phyloP scores from a whole-genome alignment of 2,797 vertebrate species.

The Leucoraja ocellata region DNA sequence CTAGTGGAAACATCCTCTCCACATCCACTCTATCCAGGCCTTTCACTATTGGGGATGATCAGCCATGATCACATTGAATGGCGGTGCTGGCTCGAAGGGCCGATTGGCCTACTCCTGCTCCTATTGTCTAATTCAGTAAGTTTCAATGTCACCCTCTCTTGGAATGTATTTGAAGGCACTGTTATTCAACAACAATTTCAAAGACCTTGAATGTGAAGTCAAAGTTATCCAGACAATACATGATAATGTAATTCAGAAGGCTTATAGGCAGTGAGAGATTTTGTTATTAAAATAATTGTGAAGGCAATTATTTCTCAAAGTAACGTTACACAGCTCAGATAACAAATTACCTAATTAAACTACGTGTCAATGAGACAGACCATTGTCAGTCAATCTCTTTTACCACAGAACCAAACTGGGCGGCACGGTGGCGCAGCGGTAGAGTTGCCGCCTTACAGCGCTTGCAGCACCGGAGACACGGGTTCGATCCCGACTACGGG shows the following conservation, averaged over 20 bases:
- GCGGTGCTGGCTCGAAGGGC: too few relatives aligned
- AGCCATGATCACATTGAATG: too few relatives aligned
- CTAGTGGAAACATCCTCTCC: too few relatives aligned
- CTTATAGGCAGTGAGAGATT: background rate
- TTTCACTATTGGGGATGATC: too few relatives aligned
- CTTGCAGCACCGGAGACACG: too few relatives aligned
- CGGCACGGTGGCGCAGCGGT: too few relatives aligned
- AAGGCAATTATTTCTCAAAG: background rate
- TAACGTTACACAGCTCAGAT: background rate
- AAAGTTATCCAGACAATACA: background rate
- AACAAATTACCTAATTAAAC: background rate
- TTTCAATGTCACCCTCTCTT: background rate
- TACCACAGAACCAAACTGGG: background rate
- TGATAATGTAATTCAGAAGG: background rate
- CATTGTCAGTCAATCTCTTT: background rate
- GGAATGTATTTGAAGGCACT: background rate
- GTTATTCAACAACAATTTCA: background rate
- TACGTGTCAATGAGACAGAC: background rate
- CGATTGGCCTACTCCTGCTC: too few relatives aligned
- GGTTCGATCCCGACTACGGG: too few relatives aligned
- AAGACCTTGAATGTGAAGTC: background rate
- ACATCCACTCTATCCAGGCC: too few relatives aligned
- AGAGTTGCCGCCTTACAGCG: too few relatives aligned
- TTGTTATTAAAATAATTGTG: background rate
- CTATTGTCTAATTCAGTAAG: too few relatives aligned